These are phyloP conservation scores for Ptilodon capucinus DNA, from an alignment of 2,888 invertebrate species.

Conservation along the genomic window DNA sequence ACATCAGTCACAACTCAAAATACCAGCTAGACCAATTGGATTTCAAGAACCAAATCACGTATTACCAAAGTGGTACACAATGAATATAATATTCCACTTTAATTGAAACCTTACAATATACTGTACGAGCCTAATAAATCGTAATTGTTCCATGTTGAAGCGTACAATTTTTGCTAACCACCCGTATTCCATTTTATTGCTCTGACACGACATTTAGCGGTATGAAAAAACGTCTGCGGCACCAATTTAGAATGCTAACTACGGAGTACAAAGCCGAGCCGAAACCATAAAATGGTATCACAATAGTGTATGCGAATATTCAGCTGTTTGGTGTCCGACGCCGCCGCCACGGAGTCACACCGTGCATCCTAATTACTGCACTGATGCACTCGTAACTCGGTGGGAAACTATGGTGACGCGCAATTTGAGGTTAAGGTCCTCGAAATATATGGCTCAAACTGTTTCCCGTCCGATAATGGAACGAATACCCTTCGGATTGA, in stretches of 20 bases:
- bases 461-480: constrained; percentile 25
- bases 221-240: constrained; percentile 73
- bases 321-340: constrained; percentile 67
- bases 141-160: constrained; percentile 55
- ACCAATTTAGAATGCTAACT: constrained; percentile 79
- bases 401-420: constrained; percentile 59
- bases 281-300: constrained; percentile 79
- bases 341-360: constrained; percentile 61
- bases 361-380: constrained; percentile 75
- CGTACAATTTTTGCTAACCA: constrained; percentile 51
- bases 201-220: constrained; percentile 74
- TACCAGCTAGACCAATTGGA: background rate
- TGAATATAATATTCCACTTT: constrained; percentile 37
- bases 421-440: constrained; percentile 45
- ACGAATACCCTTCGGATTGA: constrained; percentile 5
- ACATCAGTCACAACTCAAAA: background rate
- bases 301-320: constrained; percentile 80
- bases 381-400: constrained; percentile 60
- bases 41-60: constrained; percentile 37
- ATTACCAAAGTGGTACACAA: constrained; percentile 34
- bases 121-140: constrained; percentile 45
- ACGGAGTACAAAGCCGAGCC: constrained; percentile 72
- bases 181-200: constrained; percentile 65
- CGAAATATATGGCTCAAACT: constrained; percentile 22
- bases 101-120: constrained; percentile 50